Evolutionary conservation across 1,140 invertebrate species (phyloP).

Genomic region (Cotesia typhae): DNA sequence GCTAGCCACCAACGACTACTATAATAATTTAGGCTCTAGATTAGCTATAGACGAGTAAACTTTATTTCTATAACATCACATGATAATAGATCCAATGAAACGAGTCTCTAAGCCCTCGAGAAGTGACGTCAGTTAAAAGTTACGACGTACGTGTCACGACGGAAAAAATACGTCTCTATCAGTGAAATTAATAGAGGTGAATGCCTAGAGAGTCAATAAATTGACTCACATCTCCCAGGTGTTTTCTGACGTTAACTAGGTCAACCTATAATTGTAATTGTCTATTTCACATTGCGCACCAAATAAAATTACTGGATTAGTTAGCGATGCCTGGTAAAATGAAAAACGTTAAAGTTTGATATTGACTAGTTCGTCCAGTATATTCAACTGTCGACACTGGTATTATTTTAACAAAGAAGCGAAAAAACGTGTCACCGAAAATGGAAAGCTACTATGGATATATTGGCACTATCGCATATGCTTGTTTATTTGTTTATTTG

Average conservation of each 20-base stretch:
- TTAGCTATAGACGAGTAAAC: background rate
- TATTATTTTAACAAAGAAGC: constrained; percentile 6
- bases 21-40: background rate
- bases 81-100: constrained; percentile 54
- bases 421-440: background rate
- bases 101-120: constrained; percentile 42
- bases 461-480: background rate
- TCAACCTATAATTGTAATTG: constrained; percentile 1
- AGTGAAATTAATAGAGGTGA: background rate
- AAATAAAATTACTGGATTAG: constrained; percentile 7
- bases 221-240: background rate
- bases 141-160: background rate
- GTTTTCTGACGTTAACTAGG: constrained; percentile 7
- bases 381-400: background rate
- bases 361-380: background rate
- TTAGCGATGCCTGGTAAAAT: background rate
- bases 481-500: constrained; percentile 11
- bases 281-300: background rate
- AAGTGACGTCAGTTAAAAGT: constrained; percentile 34
- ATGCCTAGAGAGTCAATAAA: background rate
- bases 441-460: background rate
- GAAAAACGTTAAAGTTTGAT: background rate
- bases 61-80: constrained; percentile 53
- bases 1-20: background rate
- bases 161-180: constrained; percentile 10